A percentile compares a stretch with the other conserved stretches of the same genome.
Evolutionary conservation across 2,797 vertebrate genomes (phyloP).

Genomic region (Falco peregrinus): DNA sequence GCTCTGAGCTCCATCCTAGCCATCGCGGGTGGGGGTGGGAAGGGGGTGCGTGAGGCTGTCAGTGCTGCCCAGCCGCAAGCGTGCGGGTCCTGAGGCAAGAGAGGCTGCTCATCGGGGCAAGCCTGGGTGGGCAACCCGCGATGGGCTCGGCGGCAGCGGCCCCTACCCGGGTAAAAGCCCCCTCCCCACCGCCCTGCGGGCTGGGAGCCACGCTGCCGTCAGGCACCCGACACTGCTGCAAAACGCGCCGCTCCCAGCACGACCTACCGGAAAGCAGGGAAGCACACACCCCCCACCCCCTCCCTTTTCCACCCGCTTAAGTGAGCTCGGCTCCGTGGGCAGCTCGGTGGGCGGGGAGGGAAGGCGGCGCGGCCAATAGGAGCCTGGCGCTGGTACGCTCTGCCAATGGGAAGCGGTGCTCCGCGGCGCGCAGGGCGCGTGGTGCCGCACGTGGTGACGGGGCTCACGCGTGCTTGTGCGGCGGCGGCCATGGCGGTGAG

Average conservation of each 20-base stretch:
- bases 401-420: neutral
- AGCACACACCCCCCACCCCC: accelerated
- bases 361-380: accelerated
- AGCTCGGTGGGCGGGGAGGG: neutral
- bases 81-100: no score
- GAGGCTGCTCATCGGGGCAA: no score
- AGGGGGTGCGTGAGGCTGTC: neutral
- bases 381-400: accelerated
- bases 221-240: neutral
- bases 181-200: accelerated
- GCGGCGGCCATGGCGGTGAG: neutral
- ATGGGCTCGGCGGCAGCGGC: accelerated
- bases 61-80: no score
- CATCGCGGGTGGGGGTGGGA: no score
- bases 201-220: accelerated
- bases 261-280: neutral
- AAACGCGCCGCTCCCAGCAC: accelerated
- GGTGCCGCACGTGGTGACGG: neutral
- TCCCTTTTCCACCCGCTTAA: no score
- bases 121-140: accelerated
- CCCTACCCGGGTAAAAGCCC: accelerated
- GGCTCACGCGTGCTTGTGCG: neutral
- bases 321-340: neutral
- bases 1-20: neutral
- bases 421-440: neutral